Percentiles rank a stretch among this genome's conserved stretches.
Evolutionary conservation across 2,888 invertebrate genomes (phyloP).

Genomic region (Scrobipalpa costella): DNA sequence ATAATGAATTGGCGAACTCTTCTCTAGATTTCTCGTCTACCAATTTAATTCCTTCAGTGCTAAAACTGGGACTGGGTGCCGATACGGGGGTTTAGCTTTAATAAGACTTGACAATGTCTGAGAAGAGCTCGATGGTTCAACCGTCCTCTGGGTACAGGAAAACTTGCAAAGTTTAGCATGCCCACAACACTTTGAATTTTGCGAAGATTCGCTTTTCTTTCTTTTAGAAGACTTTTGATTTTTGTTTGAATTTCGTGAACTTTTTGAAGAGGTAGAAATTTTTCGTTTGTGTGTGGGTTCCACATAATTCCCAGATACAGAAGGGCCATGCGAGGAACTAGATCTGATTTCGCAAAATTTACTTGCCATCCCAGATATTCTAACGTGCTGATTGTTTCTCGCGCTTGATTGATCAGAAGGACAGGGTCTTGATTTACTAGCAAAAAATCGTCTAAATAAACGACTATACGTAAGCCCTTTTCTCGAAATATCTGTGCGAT

Average conservation of each 20-base stretch:
- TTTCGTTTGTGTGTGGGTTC: constrained; percentile 30
- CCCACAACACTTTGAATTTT: constrained; percentile 30
- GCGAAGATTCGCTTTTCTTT: constrained; percentile 3
- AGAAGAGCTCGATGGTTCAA: constrained; percentile 27
- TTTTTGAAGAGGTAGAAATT: constrained; percentile 24
- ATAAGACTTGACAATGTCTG: neutral
- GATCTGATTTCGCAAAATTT: constrained; percentile 29
- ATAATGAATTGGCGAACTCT: constrained; percentile 26
- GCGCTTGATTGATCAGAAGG: constrained; percentile 17
- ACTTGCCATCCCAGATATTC: constrained; percentile 29
- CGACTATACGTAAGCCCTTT: constrained; percentile 23
- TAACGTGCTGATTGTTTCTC: constrained; percentile 4
- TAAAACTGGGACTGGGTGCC: neutral
- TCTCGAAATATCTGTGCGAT: constrained; percentile 25
- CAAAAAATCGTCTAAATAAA: constrained; percentile 29
- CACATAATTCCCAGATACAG: constrained; percentile 33
- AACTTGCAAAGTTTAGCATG: constrained; percentile 32
- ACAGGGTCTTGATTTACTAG: constrained; percentile 21
- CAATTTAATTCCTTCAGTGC: constrained; percentile 24
- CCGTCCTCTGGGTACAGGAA: constrained; percentile 28
- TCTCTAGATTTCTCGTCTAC: constrained; percentile 26
- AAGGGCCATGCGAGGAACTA: constrained; percentile 26
- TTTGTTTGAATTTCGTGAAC: neutral
- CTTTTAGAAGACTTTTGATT: neutral
- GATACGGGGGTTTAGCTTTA: neutral